These are phyloP conservation scores for Agrilus cyanescens DNA, from an alignment of 2,888 invertebrate species.

Conservation along the genomic window DNA sequence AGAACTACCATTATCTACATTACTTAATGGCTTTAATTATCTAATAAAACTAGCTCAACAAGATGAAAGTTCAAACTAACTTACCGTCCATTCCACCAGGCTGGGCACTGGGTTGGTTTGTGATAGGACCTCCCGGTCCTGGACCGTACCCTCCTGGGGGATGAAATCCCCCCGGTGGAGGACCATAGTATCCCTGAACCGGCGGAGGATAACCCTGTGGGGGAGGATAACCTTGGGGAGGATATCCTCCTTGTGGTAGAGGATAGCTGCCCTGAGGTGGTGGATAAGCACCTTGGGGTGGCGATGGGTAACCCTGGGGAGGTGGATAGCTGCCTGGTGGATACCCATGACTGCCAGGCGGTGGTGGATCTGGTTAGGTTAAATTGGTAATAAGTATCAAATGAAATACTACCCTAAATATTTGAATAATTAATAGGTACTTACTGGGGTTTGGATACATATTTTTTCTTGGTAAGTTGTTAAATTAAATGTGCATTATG, in stretches of 20 bases:
- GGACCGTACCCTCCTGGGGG: slow-evolving; percentile 25
- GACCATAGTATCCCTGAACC: slow-evolving; percentile 34
- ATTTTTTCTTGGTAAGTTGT: too few relatives aligned
- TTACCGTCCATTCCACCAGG: slow-evolving; percentile 7
- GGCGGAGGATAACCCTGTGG: slow-evolving; percentile 18
- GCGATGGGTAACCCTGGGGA: slow-evolving; percentile 25
- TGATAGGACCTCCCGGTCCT: slow-evolving; percentile 18
- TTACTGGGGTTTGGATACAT: too few relatives aligned
- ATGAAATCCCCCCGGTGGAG: slow-evolving; percentile 46
- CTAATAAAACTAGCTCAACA: too few relatives aligned
- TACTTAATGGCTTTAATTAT: too few relatives aligned
- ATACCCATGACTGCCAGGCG: slow-evolving; percentile 7
- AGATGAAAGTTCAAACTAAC: slow-evolving; percentile 1
- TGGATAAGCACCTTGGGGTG: slow-evolving; percentile 22
- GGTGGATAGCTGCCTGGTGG: slow-evolving; percentile 13
- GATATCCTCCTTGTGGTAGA: slow-evolving; percentile 21
- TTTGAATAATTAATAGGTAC: too few relatives aligned
- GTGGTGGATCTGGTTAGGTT: slow-evolving; percentile 19
- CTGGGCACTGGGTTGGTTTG: slow-evolving; percentile 25
- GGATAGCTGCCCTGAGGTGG: slow-evolving; percentile 20
- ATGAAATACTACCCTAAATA: too few relatives aligned
- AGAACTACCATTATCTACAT: too few relatives aligned
- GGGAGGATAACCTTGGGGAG: slow-evolving; percentile 14
- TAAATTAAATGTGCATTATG: too few relatives aligned
- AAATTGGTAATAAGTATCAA: too few relatives aligned